These are phyloP conservation scores for Danio kyathit DNA, from an alignment of 2,797 vertebrate genomes.

Conservation along the genomic window DNA sequence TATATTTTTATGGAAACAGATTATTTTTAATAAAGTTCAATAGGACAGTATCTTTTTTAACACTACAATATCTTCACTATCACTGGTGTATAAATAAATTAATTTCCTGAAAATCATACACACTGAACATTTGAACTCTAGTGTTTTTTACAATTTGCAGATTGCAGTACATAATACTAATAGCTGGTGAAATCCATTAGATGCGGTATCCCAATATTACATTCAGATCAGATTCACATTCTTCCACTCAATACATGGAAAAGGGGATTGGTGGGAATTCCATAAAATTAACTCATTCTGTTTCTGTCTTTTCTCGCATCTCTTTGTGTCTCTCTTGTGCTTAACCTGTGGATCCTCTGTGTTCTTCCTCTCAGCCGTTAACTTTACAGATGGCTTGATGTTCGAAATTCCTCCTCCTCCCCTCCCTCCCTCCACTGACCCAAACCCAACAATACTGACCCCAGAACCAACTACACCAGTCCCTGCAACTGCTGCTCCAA, in stretches of 20 bases:
- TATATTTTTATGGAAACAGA: no score
- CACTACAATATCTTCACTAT: not conserved
- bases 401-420: conserved; percentile 77
- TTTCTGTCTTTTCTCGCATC: conserved; percentile 45
- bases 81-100: no score
- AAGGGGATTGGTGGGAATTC: conserved; percentile 59
- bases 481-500: conserved; percentile 69
- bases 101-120: not conserved
- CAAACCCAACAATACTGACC: conserved; percentile 77
- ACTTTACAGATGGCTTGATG: conserved; percentile 74
- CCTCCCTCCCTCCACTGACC: conserved; percentile 75
- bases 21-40: no score
- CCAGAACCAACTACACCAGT: conserved; percentile 64
- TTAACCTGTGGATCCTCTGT: conserved; percentile 68
- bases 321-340: conserved; percentile 57
- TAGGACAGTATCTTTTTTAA: not conserved
- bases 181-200: not conserved
- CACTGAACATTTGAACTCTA: not conserved
- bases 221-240: not conserved
- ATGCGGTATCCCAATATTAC: not conserved
- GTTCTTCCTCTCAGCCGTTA: conserved; percentile 81
- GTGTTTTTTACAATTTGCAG: not conserved
- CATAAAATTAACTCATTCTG: conserved; percentile 33
- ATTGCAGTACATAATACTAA: not conserved
- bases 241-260: not conserved